Base-by-base conservation (phyloP, 2,888 invertebrate species). In the Malthinus flaveolus region DNA sequence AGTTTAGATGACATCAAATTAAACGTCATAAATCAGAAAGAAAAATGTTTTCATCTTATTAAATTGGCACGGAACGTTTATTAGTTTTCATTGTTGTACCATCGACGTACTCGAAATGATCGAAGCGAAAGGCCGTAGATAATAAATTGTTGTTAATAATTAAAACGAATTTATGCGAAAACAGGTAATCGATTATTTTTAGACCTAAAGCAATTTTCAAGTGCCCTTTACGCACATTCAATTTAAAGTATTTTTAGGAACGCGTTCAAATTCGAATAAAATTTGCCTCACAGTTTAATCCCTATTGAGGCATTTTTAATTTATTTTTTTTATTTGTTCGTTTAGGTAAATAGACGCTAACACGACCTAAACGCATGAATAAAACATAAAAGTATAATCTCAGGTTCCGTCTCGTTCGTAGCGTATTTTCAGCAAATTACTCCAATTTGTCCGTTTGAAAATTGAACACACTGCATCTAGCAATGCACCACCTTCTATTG, bases 1-100 rank as follows among this genome's bases (percentile, higher is more conserved):
- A 59, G 54, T 11, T 59, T 54, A 59, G 54, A 54, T 32, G 59
- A 50, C 59, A 59, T 59, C 54, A 59, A 59, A 59, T 59, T 59
- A 59, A 59, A 59, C 31, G 54, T 54, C 54, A 54, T 59, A 59
- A 59, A 59, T 59, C 59, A 59, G 34, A 55, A 55, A 49, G 49
- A 55, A 49, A 54, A 54, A 59, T 50, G 49, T 57, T 48, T 42
- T 39, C 49, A 49, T 55, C 49, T 49, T 51, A 57, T 57, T 57
- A 57, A 50, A 57, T 57, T 57, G 57, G 47, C 57, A 57, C 49
- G 46, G 49, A 42, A 53, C 50, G 49, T 49, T 58, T 59, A 55
- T 54, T 59, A 54, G 54, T 45, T 55, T 59, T 50, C 54, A 39
- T 49, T 48, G 23, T 23, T 23, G 23, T 23, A 23, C 5, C 5